Conservation (phyloP, 1,140 invertebrate species). For the Eurosta solidaginis region DNA sequence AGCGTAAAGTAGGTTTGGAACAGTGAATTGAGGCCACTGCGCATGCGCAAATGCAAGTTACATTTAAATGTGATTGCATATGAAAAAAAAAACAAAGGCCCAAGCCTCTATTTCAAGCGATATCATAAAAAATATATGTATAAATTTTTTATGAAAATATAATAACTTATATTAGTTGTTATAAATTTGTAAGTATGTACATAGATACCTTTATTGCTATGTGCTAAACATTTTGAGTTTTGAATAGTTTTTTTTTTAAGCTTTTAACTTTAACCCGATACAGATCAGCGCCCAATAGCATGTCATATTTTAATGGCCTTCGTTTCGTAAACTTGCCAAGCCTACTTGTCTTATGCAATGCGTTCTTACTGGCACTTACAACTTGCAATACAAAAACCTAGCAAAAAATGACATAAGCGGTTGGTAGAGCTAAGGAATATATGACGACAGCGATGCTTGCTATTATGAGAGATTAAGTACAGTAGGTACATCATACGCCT, state of each 20-base stretch:
- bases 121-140: neutral
- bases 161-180: too few species aligned
- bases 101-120: neutral
- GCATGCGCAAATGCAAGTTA: neutral
- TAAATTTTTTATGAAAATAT: neutral
- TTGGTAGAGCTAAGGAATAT: too few species aligned
- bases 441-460: too few species aligned
- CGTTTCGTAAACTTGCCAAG: neutral
- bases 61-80: slow-evolving; percentile 25
- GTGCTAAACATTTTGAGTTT: neutral
- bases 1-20: neutral
- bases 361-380: too few species aligned
- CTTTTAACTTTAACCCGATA: neutral
- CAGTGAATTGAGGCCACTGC: neutral
- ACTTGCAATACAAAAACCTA: too few species aligned
- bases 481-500: too few species aligned
- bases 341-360: neutral
- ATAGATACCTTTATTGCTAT: too few species aligned
- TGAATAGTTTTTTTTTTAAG: neutral
- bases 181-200: too few species aligned
- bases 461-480: too few species aligned
- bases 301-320: slow-evolving; percentile 8
- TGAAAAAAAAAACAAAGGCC: neutral
- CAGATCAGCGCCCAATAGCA: neutral
- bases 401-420: too few species aligned